Evolutionary conservation across 1,140 invertebrate species (phyloP).

Genomic region (Trichomalopsis sarcophagae): DNA sequence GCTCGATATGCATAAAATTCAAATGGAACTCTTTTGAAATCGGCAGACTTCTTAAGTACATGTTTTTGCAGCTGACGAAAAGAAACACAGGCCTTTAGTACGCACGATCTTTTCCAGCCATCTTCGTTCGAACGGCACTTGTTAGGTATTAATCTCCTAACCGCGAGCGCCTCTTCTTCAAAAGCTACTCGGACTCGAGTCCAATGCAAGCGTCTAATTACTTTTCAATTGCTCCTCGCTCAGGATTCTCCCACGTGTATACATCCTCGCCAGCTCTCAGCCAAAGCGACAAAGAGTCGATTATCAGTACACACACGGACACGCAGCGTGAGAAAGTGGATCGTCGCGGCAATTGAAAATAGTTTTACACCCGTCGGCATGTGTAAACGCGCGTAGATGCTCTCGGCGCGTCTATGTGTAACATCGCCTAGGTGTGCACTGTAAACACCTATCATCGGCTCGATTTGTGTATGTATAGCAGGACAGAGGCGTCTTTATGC

Average conservation of each 20-base stretch:
- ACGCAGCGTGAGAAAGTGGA: constrained; percentile 47
- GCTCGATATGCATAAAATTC: no score
- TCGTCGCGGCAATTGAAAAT: constrained; percentile 39
- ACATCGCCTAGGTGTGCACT: constrained; percentile 25
- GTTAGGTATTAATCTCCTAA: neutral
- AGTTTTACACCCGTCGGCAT: neutral
- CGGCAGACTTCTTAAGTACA: no score
- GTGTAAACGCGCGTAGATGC: constrained; percentile 52
- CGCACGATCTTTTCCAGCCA: neutral
- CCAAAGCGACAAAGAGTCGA: constrained; percentile 34
- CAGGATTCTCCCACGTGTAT: constrained; percentile 12
- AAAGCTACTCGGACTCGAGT: neutral
- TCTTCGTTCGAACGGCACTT: neutral
- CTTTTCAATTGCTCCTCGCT: neutral
- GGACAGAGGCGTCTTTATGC: constrained; percentile 59
- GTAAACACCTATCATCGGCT: neutral
- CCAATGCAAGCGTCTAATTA: constrained; percentile 12
- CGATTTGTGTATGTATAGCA: neutral
- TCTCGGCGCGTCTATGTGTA: neutral
- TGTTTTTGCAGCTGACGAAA: no score
- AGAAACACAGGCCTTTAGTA: no score
- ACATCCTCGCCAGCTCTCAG: neutral
- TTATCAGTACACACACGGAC: constrained; percentile 26
- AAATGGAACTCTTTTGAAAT: no score
- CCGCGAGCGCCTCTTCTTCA: neutral